phyloP scores from a whole-genome alignment of 1,140 invertebrate genomes.

The Ruditapes philippinarum region DNA sequence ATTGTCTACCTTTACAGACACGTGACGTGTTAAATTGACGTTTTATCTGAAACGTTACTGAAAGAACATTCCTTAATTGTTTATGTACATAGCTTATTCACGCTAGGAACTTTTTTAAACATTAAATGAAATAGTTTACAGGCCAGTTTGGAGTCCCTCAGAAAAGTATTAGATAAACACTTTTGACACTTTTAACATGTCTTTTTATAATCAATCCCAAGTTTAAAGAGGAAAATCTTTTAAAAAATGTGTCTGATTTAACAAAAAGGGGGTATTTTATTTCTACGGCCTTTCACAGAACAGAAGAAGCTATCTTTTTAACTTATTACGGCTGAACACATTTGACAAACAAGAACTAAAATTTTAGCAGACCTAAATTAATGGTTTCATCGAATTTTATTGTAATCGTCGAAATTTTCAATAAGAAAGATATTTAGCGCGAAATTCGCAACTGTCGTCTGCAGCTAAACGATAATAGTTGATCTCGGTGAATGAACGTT shows the following conservation, averaged over 20 bases:
- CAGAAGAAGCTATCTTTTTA: not conserved
- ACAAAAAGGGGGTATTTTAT: constrained; percentile 19
- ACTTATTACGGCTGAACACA: constrained; percentile 17
- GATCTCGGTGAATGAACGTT: constrained; percentile 22
- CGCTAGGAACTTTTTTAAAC: not conserved
- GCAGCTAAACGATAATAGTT: not conserved
- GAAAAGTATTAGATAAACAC: constrained; percentile 34
- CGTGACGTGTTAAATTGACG: constrained; percentile 28
- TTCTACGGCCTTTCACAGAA: not conserved
- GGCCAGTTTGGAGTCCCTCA: not conserved
- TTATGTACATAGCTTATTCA: constrained; percentile 22
- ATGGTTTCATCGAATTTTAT: constrained; percentile 16
- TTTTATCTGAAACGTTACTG: constrained; percentile 10
- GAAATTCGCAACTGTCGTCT: constrained; percentile 26
- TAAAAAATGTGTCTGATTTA: not conserved
- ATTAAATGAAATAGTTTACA: constrained; percentile 21
- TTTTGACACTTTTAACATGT: constrained; percentile 35
- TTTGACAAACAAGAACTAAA: not conserved
- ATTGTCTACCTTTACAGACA: not conserved
- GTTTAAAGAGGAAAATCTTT: not conserved
- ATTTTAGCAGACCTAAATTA: constrained; percentile 23
- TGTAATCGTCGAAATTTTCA: not conserved
- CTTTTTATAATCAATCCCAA: constrained; percentile 33
- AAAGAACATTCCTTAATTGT: constrained; percentile 30
- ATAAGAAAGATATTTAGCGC: constrained; percentile 15